These are phyloP conservation scores for Ptilonorhynchus violaceus DNA, from an alignment of 2,113 vertebrate genomes.

Conservation along the genomic window DNA sequence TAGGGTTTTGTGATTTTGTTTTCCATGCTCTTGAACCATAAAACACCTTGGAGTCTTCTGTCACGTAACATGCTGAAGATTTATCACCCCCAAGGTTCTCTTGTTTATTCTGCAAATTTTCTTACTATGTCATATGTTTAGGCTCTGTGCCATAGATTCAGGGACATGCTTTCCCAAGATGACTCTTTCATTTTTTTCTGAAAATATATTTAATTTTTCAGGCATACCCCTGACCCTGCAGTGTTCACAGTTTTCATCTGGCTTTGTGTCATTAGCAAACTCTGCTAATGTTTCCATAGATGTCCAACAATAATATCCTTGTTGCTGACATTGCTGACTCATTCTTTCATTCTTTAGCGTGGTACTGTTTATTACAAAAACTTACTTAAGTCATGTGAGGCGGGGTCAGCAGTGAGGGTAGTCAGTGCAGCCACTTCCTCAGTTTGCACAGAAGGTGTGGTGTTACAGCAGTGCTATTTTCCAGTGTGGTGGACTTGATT, in stretches of 20 bases:
- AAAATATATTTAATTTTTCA: not conserved
- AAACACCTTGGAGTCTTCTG: fast-evolving
- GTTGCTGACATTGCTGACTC: not conserved
- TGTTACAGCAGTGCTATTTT: not conserved
- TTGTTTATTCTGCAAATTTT: not conserved
- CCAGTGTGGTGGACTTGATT: not conserved
- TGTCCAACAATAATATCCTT: not conserved
- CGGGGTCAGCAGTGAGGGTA: not conserved
- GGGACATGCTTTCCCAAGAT: not conserved
- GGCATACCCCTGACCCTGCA: not conserved
- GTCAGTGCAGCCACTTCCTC: not conserved
- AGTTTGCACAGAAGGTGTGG: not conserved
- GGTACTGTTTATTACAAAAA: not conserved
- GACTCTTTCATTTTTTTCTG: not conserved
- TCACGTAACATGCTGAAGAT: fast-evolving
- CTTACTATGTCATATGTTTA: not conserved
- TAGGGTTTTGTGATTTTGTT: not conserved
- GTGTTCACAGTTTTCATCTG: not conserved
- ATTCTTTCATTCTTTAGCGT: not conserved
- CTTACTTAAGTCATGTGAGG: not conserved
- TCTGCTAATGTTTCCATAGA: not conserved
- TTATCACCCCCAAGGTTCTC: not conserved
- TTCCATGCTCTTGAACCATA: not conserved
- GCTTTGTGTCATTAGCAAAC: not conserved
- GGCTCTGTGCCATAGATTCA: not conserved